Base-by-base conservation (phyloP, 2,113 vertebrate species). In the Serinus canaria region DNA sequence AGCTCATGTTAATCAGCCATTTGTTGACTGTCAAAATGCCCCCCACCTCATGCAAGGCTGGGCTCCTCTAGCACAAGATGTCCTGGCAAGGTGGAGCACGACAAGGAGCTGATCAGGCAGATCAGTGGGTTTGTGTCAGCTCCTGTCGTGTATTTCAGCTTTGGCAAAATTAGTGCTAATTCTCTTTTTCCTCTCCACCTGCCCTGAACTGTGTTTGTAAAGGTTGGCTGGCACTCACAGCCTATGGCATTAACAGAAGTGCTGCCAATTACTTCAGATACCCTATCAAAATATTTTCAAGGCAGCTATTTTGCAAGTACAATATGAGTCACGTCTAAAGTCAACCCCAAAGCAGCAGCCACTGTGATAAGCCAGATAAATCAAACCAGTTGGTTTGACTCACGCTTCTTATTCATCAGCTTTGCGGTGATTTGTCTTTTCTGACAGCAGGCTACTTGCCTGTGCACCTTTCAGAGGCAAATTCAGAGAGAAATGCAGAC, bases 271-370 rank as follows among this genome's bases (percentile, higher is more conserved):
- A 66, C 62, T 74, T 79, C 56, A 81, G 25, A 67, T 90, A 63
- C 6, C 23, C 70, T 47, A n/a, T 96, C n/a, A 93, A 78, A 96
- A 92, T 89, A 95, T 95, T 97, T 77, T 91, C 82, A 84, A 95
- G 87, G 87, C 31, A 87, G 39, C 53, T 85, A 44, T 90, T 93
- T 74, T 96, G 49, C 64, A 91, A 92, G 72, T 93, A 77, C 58
- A 93, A 95, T 52, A 50, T 87, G 89, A 96, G 87, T 95, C 92
- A 94, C 5, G 0, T 35, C 50, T 83, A 63, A 75, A 95, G 92
- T 93, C 43, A 56, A 21, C 19, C 83, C 87, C 50, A 21, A 93
- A 97, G 92, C n/a, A 84, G 75, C 70, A 90, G 47, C 14, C 58
- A 67, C 55, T 94, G 18, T 76, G 77, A 89, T 63, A 96, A 78